Evolutionary conservation across 2,888 invertebrate species (phyloP).

Genomic region (Drosophila atroscutellata): DNA sequence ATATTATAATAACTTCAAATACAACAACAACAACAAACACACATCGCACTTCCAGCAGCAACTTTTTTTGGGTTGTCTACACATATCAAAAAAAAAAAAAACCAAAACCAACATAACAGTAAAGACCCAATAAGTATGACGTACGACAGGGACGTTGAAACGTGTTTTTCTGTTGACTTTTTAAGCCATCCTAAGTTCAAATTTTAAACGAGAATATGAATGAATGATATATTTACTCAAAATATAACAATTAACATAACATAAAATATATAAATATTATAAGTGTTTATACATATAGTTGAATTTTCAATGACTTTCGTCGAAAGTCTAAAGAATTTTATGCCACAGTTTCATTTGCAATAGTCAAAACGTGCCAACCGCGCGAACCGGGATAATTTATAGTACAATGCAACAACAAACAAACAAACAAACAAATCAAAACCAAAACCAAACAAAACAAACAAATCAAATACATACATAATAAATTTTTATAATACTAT

Average conservation of each 20-base stretch:
- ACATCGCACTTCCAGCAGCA: slow-evolving; percentile 77
- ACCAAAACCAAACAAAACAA: slow-evolving; percentile 57
- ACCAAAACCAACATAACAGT: slow-evolving; percentile 18
- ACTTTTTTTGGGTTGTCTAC: slow-evolving; percentile 78
- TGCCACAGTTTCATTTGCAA: slow-evolving; percentile 85
- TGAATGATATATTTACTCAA: slow-evolving; percentile 58
- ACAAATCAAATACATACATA: slow-evolving; percentile 68
- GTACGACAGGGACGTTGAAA: slow-evolving; percentile 11
- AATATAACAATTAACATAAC: slow-evolving; percentile 49
- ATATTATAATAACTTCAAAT: slow-evolving; percentile 54
- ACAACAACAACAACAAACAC: slow-evolving; percentile 54
- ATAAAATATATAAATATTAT: slow-evolving; percentile 65
- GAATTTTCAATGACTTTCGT: slow-evolving; percentile 56
- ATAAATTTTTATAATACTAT: slow-evolving; percentile 75
- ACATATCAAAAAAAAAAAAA: slow-evolving; percentile 61
- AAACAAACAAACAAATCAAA: slow-evolving; percentile 67
- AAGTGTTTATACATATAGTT: slow-evolving; percentile 68
- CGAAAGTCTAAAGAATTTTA: slow-evolving; percentile 50
- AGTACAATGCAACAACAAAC: slow-evolving; percentile 84
- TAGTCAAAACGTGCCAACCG: slow-evolving; percentile 79
- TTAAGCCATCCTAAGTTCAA: slow-evolving; percentile 80
- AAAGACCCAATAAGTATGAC: slow-evolving; percentile 21
- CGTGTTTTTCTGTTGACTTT: slow-evolving; percentile 57
- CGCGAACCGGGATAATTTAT: slow-evolving; percentile 85
- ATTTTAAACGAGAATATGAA: slow-evolving; percentile 57